Percentiles rank a stretch among this genome's conserved stretches.
These are phyloP conservation scores for Odocoileus virginianus DNA, from an alignment of 2,113 vertebrate species.

Conservation along the genomic window DNA sequence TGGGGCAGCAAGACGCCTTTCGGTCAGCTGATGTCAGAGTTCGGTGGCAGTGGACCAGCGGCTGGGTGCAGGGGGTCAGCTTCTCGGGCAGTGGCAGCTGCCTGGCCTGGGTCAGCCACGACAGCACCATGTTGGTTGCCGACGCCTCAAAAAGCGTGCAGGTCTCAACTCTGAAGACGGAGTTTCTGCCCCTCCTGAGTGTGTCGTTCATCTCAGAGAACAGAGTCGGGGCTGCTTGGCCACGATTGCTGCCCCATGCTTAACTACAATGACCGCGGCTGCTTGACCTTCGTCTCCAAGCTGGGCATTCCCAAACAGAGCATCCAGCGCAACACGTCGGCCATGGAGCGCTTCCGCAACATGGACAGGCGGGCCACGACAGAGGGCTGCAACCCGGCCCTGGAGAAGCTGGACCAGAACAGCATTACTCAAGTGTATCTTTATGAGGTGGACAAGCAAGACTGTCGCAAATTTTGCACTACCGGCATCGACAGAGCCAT, in stretches of 20 bases:
- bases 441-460: slow-evolving; percentile 97
- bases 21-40: neutral
- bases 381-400: neutral
- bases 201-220: neutral
- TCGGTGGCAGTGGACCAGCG: fast-evolving
- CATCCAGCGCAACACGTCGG: neutral
- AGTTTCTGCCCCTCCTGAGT: neutral
- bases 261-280: neutral
- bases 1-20: neutral
- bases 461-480: slow-evolving; percentile 98
- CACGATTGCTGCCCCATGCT: neutral
- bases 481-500: slow-evolving; percentile 98
- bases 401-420: neutral
- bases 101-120: neutral
- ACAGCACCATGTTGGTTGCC: neutral
- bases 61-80: neutral
- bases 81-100: fast-evolving
- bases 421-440: slow-evolving; percentile 89
- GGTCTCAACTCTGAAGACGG: neutral
- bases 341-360: neutral
- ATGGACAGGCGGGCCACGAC: neutral
- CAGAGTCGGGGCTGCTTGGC: neutral
- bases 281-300: neutral
- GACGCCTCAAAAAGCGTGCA: neutral
- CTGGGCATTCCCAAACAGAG: neutral